phyloP scores from a whole-genome alignment of 1,140 invertebrate species.

The Samia ricini region DNA sequence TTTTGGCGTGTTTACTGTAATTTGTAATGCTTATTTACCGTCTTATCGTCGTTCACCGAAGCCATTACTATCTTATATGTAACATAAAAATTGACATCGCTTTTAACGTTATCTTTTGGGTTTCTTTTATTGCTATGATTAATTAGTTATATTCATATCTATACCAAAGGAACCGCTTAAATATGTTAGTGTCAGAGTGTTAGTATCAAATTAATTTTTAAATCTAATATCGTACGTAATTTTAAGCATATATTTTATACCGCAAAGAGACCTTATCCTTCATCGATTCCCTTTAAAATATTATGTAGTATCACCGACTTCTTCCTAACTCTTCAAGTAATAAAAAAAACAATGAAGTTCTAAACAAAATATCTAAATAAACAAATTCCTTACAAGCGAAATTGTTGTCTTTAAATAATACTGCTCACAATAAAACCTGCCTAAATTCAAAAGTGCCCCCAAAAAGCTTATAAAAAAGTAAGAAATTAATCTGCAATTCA shows the following conservation, averaged over 20 bases:
- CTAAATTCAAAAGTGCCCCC: constrained; percentile 42
- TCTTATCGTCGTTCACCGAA: not conserved
- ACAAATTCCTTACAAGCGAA: constrained; percentile 7
- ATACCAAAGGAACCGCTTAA: too few species aligned
- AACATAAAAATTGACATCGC: not conserved
- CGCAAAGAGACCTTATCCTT: too few species aligned
- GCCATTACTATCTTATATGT: not conserved
- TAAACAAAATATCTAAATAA: not conserved
- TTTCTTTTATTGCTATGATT: too few species aligned
- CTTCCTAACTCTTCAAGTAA: not conserved
- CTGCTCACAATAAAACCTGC: constrained; percentile 31
- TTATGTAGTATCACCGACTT: too few species aligned
- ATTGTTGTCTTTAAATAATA: constrained; percentile 28
- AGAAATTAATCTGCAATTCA: constrained; percentile 53
- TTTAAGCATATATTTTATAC: too few species aligned
- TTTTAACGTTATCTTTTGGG: not conserved
- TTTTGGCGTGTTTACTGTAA: constrained; percentile 1
- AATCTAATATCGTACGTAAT: too few species aligned
- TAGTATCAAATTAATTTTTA: too few species aligned
- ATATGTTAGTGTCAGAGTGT: too few species aligned
- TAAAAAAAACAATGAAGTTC: not conserved
- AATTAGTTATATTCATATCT: too few species aligned
- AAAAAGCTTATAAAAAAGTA: constrained; percentile 49
- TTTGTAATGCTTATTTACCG: constrained; percentile 10
- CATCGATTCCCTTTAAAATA: too few species aligned